Base-by-base conservation (phyloP, 2,113 vertebrate species). In the Takifugu flavidus region DNA sequence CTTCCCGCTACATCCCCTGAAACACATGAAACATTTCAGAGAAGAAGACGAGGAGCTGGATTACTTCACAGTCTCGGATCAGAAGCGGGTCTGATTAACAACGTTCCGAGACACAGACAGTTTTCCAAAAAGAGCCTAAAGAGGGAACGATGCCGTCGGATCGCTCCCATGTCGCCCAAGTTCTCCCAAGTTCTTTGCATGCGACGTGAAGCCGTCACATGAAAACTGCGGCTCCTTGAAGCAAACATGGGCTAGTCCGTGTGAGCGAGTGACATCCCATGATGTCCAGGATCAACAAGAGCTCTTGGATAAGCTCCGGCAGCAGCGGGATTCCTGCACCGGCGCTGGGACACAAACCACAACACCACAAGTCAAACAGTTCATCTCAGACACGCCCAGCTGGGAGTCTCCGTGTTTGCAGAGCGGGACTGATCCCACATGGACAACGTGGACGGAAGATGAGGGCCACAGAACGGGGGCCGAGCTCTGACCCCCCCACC, bases 321-420 rank as follows among this genome's bases (percentile, higher is more conserved):
- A 5, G 2, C 27, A 12, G 25, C 42, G 49, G 45, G 65, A 67
- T 54, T 45, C 43, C 6, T 31, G n/a, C 8, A 20, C 45, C 20
- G 3, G 60, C 45, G 53, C 59, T 75, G 42, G 28, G 29, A 61
- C 20, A 79, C 57, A 58, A 66, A 65, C 70, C 75, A 66, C 72
- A 76, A 53, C 60, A 44, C 69, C 74, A 82, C 74, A 74, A 70
- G 70, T 79, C 74, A 89, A 89, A 88, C 50, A 87, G 50, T 65
- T 42, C 67, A 69, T 49, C n/a, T 13, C 20, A 79, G 58, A 82
- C 63, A 89, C 87, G 75, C 86, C 87, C 55, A 66, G 49, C 47
- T 62, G 71, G 56, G 75, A 77, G 69, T 72, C 55, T 31, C 50
- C 55, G 57, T 86, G 70, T 84, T 82, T 81, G 29, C 75, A 74